Evolutionary conservation across 2,888 invertebrate genomes (phyloP).

Genomic region (Volucella bombylans): DNA sequence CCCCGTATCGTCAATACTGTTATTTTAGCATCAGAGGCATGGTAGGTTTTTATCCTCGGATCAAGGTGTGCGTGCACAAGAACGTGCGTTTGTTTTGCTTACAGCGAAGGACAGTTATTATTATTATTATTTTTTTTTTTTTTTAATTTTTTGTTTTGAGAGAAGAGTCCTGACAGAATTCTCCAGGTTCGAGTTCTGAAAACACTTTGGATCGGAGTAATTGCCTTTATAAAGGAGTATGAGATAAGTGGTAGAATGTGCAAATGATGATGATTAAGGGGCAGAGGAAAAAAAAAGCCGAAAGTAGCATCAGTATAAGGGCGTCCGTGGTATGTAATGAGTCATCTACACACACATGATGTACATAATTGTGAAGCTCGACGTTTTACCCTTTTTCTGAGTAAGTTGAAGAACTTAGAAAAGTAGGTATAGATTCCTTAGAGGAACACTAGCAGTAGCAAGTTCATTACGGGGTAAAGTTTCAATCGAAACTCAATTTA

Average conservation of each 20-base stretch:
- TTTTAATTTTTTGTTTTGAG: background rate
- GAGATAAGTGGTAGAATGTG: background rate
- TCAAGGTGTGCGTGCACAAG: slow-evolving; percentile 71
- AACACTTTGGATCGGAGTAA: slow-evolving; percentile 44
- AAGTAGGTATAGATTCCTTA: too few species aligned
- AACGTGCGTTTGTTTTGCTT: slow-evolving; percentile 68
- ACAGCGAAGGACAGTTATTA: slow-evolving; percentile 51
- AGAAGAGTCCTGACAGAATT: background rate
- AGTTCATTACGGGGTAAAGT: too few species aligned
- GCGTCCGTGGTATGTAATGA: slow-evolving; percentile 14
- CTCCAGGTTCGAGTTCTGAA: slow-evolving; percentile 31
- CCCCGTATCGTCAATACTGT: slow-evolving; percentile 66
- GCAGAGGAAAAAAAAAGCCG: slow-evolving; percentile 12
- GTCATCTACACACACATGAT: background rate
- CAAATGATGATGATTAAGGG: slow-evolving; percentile 39
- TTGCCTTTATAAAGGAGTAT: slow-evolving; percentile 26
- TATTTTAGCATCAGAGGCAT: slow-evolving; percentile 53
- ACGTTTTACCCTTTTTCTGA: too few species aligned
- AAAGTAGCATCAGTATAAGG: slow-evolving; percentile 27
- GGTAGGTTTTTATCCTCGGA: slow-evolving; percentile 49
- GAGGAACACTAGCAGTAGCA: too few species aligned
- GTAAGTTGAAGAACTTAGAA: too few species aligned
- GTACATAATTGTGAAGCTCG: too few species aligned
- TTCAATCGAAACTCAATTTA: too few species aligned
- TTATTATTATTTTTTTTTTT: too few species aligned